Evolutionary conservation across 2,888 invertebrate genomes (phyloP), one percentile per base, ranked within the genome.

Genomic region (Temnothorax rugatulus): DNA sequence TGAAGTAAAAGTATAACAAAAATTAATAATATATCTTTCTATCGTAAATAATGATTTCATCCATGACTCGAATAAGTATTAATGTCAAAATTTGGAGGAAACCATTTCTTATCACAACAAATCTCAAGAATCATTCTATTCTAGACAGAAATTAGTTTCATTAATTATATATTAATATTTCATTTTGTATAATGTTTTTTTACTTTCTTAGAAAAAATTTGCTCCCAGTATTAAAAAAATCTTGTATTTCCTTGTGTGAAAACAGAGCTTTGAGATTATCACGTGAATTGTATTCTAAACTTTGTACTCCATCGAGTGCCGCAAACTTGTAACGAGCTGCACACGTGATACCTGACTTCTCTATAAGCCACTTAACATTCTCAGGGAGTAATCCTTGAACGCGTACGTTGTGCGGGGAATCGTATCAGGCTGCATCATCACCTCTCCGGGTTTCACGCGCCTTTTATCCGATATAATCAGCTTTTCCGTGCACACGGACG

Each of bases 391-490:
- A 77, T 69, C 54, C 41, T 68, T 54, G 11, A 4, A 25, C 18
- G 66, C 18, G 8, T 25, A 25, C 34, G 18, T 50, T 34, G 44
- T 50, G 50, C 57, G 25, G 13, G 18, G 71, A 81, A 61, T 61
- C 57, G 77, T 57, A 69, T 79, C 71, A 18, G 47, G 4, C 57
- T 69, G 57, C 71, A 71, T 81, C 47, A 71, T 81, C 38, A 47
- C 44, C n/a, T 69, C 13, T 21, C 44, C 38, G 7, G 34, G 47
- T 71, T 81, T 81, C 77, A 57, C 69, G 69, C 44, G 54, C 15
- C 54, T 77, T 57, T 71, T 71, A 81, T 47, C 79, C 21, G 71
- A 38, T 81, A 38, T 81, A 64, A 63, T 82, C 82, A 63, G 54
- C 38, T 82, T 82, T 66, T 71, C 79, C 59, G 47, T 71, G 57